Percentiles rank a stretch among this genome's conserved stretches.
phyloP scores from a whole-genome alignment of 2,888 invertebrate genomes.

The Leptopterna dolabrata region DNA sequence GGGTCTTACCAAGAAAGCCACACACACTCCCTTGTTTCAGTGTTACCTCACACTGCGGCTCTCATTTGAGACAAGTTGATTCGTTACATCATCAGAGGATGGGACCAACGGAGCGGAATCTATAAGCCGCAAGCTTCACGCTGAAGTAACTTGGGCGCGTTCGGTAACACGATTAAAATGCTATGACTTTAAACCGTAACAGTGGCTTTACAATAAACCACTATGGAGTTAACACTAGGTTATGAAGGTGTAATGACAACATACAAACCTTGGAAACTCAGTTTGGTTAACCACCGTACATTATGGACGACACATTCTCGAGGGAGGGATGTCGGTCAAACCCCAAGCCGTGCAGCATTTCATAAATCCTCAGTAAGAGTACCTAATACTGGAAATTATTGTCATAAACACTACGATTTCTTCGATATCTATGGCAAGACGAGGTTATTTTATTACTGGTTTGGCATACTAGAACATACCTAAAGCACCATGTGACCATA shows the following conservation, averaged over 20 bases:
- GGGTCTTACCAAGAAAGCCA: no score
- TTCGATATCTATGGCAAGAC: no score
- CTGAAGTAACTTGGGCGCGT: not conserved
- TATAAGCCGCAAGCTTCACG: constrained; percentile 23
- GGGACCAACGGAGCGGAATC: not conserved
- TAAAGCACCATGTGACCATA: no score
- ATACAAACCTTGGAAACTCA: not conserved
- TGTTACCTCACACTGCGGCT: not conserved
- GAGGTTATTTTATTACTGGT: no score
- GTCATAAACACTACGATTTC: no score
- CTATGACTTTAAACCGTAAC: not conserved
- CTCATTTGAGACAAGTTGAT: not conserved
- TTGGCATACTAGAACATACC: no score
- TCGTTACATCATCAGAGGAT: not conserved
- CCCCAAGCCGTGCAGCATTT: no score
- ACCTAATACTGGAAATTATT: no score
- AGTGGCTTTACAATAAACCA: not conserved
- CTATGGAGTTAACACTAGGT: not conserved
- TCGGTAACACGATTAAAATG: constrained; percentile 20
- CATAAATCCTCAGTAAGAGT: no score
- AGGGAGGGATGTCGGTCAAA: no score
- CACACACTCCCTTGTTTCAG: not conserved
- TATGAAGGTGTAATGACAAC: not conserved
- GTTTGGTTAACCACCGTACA: not conserved
- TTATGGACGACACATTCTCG: not conserved